Evolutionary conservation across 2,113 vertebrate species (phyloP).

Genomic region (Seriola rivoliana): DNA sequence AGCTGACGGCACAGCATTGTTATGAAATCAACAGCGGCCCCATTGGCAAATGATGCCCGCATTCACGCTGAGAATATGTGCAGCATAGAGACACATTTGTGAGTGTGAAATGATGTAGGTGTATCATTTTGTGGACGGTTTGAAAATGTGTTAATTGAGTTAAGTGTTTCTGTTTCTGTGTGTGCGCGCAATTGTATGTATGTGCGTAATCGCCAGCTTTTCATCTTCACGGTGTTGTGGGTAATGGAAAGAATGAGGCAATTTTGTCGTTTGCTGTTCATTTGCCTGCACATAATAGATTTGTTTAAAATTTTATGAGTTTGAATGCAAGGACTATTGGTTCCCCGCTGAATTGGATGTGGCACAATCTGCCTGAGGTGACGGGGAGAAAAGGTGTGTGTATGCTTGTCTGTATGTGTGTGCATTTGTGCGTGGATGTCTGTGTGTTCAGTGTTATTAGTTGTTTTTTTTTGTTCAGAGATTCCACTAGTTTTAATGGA

Average conservation of each 20-base stretch:
- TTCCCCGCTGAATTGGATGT: constrained; percentile 31
- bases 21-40: constrained; percentile 41
- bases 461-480: neutral
- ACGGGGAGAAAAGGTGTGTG: constrained; percentile 28
- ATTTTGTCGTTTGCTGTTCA: constrained; percentile 49
- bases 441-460: neutral
- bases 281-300: constrained; percentile 60
- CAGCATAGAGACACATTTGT: constrained; percentile 49
- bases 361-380: constrained; percentile 29
- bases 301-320: constrained; percentile 71
- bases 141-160: constrained; percentile 62
- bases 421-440: neutral
- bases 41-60: constrained; percentile 37
- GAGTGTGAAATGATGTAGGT: constrained; percentile 64
- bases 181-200: neutral
- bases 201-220: constrained; percentile 30
- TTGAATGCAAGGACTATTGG: constrained; percentile 33
- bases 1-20: constrained; percentile 47
- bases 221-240: constrained; percentile 10
- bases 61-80: constrained; percentile 43
- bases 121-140: constrained; percentile 39
- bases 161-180: neutral
- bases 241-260: constrained; percentile 38
- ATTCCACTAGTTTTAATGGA: neutral
- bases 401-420: constrained; percentile 10